phyloP scores from a whole-genome alignment of 2,797 vertebrate species.

The Nyctalus aviator region DNA sequence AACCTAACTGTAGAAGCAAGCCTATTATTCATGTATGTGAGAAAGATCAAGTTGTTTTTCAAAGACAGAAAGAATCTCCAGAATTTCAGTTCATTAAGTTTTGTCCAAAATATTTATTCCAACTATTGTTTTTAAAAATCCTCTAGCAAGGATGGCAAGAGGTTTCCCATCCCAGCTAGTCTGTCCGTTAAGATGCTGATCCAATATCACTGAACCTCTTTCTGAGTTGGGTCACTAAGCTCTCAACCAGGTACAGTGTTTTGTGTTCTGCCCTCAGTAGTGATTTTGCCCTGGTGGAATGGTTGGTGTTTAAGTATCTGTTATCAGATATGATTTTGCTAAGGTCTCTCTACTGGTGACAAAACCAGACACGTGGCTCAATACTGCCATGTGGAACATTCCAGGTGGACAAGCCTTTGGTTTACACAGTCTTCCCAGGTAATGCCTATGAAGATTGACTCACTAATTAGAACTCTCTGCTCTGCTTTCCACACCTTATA shows the following conservation, averaged over 20 bases:
- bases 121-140: not conserved
- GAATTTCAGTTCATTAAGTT: not conserved
- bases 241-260: not conserved
- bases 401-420: not conserved
- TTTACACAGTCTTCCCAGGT: not conserved
- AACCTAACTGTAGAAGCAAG: not conserved
- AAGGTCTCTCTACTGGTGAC: not conserved
- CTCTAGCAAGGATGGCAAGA: not conserved
- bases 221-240: not conserved
- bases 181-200: not conserved
- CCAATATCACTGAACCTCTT: not conserved
- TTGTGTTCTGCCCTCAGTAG: not conserved
- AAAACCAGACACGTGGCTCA: not conserved
- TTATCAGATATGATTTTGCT: not conserved
- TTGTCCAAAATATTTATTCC: conserved; percentile 6
- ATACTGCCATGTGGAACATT: not conserved
- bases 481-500: not conserved
- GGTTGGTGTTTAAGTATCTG: not conserved
- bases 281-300: not conserved
- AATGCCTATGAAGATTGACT: not conserved
- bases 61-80: not conserved
- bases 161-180: not conserved
- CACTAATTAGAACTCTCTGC: not conserved
- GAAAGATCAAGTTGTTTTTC: not conserved
- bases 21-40: not conserved